phyloP scores from a whole-genome alignment of 2,888 invertebrate species.

The Tenodera sinensis region DNA sequence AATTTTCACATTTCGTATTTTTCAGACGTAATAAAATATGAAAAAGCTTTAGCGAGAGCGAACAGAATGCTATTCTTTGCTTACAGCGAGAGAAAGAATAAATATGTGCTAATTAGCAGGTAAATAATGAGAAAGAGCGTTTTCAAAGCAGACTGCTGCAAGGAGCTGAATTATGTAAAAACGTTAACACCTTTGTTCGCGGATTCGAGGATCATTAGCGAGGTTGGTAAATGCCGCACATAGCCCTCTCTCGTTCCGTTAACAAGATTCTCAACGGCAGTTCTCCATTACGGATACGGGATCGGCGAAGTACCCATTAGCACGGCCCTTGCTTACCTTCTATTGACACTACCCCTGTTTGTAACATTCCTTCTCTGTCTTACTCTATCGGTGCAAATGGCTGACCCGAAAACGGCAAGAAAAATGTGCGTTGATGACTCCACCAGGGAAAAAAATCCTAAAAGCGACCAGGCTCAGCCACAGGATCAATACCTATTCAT shows the following conservation, averaged over 20 bases:
- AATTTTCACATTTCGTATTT: too few relatives aligned
- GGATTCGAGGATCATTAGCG: neutral
- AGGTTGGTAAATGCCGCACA: neutral
- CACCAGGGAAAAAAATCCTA: too few relatives aligned
- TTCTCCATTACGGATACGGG: neutral
- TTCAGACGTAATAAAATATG: too few relatives aligned
- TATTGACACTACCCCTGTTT: neutral
- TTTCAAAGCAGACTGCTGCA: neutral
- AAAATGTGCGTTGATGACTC: neutral
- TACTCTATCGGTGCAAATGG: neutral
- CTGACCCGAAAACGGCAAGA: neutral
- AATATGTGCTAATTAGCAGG: neutral
- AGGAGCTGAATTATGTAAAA: neutral
- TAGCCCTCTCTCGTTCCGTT: neutral
- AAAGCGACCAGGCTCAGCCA: too few relatives aligned
- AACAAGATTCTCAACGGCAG: neutral
- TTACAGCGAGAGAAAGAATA: neutral
- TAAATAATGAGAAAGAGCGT: neutral
- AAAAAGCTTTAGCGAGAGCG: neutral
- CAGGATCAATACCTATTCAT: too few relatives aligned
- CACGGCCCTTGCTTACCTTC: neutral
- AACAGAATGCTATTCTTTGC: neutral
- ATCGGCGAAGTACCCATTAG: neutral
- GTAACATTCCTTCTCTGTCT: neutral
- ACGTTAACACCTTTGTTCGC: neutral